Conservation (phyloP, 2,797 vertebrate species). For the Malacoraja senta region DNA sequence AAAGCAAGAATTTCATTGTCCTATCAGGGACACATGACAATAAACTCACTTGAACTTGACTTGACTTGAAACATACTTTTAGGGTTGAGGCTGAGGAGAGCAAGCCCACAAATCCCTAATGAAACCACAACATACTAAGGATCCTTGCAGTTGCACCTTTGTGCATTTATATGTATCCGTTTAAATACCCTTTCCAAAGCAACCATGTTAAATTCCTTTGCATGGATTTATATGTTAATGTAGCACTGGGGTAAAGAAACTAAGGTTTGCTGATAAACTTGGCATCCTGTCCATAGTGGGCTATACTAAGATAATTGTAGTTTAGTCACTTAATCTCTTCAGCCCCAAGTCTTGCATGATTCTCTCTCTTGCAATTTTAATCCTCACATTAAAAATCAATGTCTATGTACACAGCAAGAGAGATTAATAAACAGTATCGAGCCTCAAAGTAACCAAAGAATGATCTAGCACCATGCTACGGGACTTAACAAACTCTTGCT, state of each 20-base stretch:
- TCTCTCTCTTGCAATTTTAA: background rate
- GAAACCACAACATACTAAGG: too few relatives aligned
- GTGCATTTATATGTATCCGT: too few relatives aligned
- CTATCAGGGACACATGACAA: too few relatives aligned
- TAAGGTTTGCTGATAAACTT: background rate
- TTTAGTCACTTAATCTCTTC: background rate
- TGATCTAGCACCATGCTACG: background rate
- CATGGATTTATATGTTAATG: too few relatives aligned
- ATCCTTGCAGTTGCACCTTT: too few relatives aligned
- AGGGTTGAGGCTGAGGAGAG: background rate
- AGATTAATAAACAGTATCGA: background rate
- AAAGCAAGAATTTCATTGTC: too few relatives aligned
- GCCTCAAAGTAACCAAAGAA: background rate
- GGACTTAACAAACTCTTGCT: background rate
- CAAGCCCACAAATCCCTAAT: too few relatives aligned
- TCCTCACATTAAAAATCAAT: background rate
- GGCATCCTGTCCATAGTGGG: background rate
- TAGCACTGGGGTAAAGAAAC: background rate
- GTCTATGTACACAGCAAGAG: background rate
- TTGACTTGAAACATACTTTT: too few relatives aligned
- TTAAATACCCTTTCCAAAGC: too few relatives aligned
- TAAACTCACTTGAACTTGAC: too few relatives aligned
- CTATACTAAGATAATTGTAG: background rate
- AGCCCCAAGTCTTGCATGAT: background rate
- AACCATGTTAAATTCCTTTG: too few relatives aligned